A percentile compares a stretch with the other conserved stretches of the same genome.
phyloP scores from a whole-genome alignment of 2,888 invertebrate genomes.

The Thalpophila matura region DNA sequence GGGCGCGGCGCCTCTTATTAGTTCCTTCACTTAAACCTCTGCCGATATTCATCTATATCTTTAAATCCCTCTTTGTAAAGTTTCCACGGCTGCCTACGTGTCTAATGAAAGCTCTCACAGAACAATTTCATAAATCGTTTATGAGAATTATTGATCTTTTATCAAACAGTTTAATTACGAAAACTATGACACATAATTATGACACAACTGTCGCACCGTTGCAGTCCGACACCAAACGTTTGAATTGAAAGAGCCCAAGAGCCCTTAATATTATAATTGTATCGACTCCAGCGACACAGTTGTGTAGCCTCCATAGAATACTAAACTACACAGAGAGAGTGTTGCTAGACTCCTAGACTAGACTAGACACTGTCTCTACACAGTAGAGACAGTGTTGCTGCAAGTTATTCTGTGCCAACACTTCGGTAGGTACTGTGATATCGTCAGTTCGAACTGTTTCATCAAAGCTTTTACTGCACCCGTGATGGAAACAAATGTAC shows the following conservation, averaged over 20 bases:
- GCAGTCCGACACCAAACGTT: no score
- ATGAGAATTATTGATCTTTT: not conserved
- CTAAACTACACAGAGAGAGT: no score
- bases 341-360: no score
- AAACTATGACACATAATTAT: no score
- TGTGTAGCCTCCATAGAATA: not conserved
- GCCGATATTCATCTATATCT: conserved; percentile 43
- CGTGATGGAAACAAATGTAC: not conserved
- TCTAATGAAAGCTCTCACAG: not conserved
- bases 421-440: no score
- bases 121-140: not conserved
- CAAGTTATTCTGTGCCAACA: not conserved
- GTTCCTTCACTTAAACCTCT: conserved; percentile 41
- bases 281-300: no score
- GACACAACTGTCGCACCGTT: no score
- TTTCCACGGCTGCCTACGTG: conserved; percentile 7
- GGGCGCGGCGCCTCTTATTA: conserved; percentile 43
- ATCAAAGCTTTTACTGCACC: not conserved
- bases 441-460: not conserved
- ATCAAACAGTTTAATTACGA: not conserved
- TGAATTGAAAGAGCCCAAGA: no score
- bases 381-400: no score
- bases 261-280: no score
- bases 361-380: no score
- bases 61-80: conserved; percentile 36